phyloP scores from a whole-genome alignment of 2,888 invertebrate genomes.

The Diadegma fenestrale region DNA sequence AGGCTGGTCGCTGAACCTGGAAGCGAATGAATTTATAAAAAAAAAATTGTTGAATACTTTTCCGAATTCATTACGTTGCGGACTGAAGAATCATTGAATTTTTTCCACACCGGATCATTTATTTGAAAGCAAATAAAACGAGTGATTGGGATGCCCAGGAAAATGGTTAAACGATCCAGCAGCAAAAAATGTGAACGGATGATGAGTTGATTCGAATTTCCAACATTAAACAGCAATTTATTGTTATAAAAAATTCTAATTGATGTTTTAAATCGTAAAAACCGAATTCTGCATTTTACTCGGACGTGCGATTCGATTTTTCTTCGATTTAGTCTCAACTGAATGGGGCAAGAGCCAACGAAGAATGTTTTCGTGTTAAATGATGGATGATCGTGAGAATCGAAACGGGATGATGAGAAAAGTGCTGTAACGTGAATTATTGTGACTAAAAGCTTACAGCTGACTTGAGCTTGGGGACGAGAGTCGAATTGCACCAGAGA shows the following conservation, averaged over 20 bases:
- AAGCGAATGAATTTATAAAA: conserved; percentile 49
- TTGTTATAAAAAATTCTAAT: background rate
- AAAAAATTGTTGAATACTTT: background rate
- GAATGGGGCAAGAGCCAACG: background rate
- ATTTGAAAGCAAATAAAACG: conserved; percentile 19
- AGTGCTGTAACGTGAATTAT: conserved; percentile 77
- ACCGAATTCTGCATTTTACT: background rate
- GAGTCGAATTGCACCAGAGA: conserved; percentile 82
- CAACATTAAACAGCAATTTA: background rate
- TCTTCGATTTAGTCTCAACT: conserved; percentile 12
- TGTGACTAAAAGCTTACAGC: conserved; percentile 83
- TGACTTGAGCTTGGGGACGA: conserved; percentile 82
- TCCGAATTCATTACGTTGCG: conserved; percentile 2
- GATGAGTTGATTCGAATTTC: conserved; percentile 1
- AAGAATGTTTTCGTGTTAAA: background rate
- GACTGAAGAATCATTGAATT: conserved; percentile 2
- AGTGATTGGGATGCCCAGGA: conserved; percentile 26
- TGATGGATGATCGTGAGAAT: conserved; percentile 52
- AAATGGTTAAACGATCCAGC: background rate
- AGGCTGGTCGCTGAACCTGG: conserved; percentile 84
- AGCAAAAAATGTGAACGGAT: background rate
- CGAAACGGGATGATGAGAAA: conserved; percentile 64
- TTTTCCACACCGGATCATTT: background rate
- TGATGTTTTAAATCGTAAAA: background rate
- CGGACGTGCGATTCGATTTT: background rate